Conservation (phyloP, 92 coral and sea anemone genomes). For the Porites cylindrica region DNA sequence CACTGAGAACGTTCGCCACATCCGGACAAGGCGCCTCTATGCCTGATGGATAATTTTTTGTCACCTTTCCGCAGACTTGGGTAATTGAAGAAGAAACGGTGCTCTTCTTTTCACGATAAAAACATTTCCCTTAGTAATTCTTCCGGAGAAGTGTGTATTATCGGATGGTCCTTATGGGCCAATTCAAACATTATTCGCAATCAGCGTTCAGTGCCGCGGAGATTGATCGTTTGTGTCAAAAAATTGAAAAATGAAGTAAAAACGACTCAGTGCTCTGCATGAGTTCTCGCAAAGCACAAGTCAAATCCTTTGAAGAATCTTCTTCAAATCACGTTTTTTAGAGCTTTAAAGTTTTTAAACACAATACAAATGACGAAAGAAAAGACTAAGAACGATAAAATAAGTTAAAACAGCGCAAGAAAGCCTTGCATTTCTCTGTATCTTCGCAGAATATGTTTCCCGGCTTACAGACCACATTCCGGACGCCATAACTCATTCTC, state of each 20-base stretch:
- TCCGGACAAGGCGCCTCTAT: constrained; percentile 53
- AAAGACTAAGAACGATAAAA: not conserved
- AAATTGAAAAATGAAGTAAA: constrained; percentile 53
- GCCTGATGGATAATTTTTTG: constrained; percentile 38
- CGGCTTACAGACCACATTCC: constrained; percentile 66
- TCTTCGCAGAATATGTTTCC: constrained; percentile 40
- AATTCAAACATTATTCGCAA: constrained; percentile 36
- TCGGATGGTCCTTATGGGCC: not conserved
- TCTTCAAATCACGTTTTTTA: not conserved
- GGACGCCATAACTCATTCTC: constrained; percentile 74
- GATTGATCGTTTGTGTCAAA: constrained; percentile 44
- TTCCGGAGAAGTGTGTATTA: constrained; percentile 18
- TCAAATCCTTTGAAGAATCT: not conserved
- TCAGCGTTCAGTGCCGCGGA: constrained; percentile 18
- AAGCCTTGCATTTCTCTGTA: constrained; percentile 2
- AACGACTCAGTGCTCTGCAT: constrained; percentile 29
- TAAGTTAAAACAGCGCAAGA: not conserved
- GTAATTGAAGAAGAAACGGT: constrained; percentile 8
- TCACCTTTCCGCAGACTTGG: constrained; percentile 48
- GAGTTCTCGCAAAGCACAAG: not conserved
- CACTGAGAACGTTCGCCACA: constrained; percentile 13
- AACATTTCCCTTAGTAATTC: constrained; percentile 14
- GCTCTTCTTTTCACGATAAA: constrained; percentile 7
- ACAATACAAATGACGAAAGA: not conserved
- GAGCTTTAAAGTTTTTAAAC: not conserved